Evolutionary conservation across 1,140 invertebrate genomes (phyloP).

Genomic region (Araneus ventricosus): DNA sequence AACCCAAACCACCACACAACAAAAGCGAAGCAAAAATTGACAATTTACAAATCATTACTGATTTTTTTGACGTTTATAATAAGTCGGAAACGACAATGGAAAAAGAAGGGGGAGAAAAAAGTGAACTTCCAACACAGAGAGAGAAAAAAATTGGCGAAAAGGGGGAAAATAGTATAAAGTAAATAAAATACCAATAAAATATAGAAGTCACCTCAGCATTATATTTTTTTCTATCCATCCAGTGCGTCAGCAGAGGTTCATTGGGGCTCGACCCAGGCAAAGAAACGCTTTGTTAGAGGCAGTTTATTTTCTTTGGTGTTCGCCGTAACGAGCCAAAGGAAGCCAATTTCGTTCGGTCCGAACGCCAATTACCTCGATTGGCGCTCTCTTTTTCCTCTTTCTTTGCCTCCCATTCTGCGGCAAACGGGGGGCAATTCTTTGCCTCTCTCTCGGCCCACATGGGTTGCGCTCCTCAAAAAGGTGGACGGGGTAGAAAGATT

Average conservation of each 20-base stretch:
- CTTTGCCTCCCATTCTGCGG: constrained; percentile 11
- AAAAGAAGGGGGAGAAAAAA: background rate
- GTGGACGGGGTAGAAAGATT: background rate
- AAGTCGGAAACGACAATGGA: constrained; percentile 19
- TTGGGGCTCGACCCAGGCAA: constrained; percentile 19
- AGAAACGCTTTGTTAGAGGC: constrained; percentile 68
- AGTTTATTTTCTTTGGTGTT: constrained; percentile 75
- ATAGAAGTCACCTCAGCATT: constrained; percentile 46
- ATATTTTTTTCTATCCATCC: background rate
- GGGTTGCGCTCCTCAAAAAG: background rate
- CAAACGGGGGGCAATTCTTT: constrained; percentile 31
- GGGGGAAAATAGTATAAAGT: background rate
- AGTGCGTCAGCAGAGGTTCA: background rate
- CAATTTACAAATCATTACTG: constrained; percentile 65
- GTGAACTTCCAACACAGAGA: background rate
- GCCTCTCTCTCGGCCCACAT: background rate
- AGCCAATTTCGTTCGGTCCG: constrained; percentile 73
- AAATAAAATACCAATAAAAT: constrained; percentile 68
- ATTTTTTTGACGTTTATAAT: constrained; percentile 57
- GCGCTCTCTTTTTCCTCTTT: constrained; percentile 50
- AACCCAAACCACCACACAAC: background rate
- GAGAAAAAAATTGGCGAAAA: constrained; percentile 41
- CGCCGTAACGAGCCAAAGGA: constrained; percentile 73
- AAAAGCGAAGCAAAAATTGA: constrained; percentile 32
- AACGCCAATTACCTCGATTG: constrained; percentile 74